Base-by-base conservation (phyloP, 1,140 invertebrate species). In the Lepidostoma basale region DNA sequence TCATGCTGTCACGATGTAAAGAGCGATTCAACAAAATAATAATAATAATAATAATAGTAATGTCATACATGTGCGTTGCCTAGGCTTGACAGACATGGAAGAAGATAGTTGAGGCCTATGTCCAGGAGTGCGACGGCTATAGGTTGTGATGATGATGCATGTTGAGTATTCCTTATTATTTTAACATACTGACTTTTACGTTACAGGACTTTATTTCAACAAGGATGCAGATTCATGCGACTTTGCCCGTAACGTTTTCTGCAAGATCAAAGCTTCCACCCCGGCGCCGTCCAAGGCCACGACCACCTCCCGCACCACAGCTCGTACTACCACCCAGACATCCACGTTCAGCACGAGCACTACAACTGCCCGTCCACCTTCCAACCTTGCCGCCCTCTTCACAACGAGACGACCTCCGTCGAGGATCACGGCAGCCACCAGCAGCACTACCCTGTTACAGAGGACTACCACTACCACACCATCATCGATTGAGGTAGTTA, bases 211-310 rank as follows among this genome's bases (percentile, higher is more conserved):
- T 14, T 93, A 90, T 75, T 97, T 97, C 81, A 97, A 96, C 79
- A 95, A 95, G 73, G 88, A 88, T 3, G 92, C 94, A 0, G 94
- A 96, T 76, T 95, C 94, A 3, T 97, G 95, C 76, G 94, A 97
- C 76, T 96, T 96, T 76, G 88, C 92, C 0, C 85, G 93, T 56
- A 96, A 96, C 76, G 94, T 96, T 0, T 82, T 90, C 14, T 97
- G 95, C 77, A 87, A 84, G 74, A 82, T 84, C 74, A 87, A 86
- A 74, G 76, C 78, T 30, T 75, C 81, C 3, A 84, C 84, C 0
- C 79, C 81, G 1, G 84, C 84, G 5, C 79, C 83, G 0, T 81
- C 82, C 2, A 77, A 78, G 1, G 42, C 75, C 30, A 69, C 77
- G 45, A 78, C 79, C 39, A 78, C 82, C 40, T 86, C 84, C 1